These are phyloP conservation scores for Pseudolaguvia tuberculata DNA, from an alignment of 2,113 vertebrate species.

Conservation along the genomic window DNA sequence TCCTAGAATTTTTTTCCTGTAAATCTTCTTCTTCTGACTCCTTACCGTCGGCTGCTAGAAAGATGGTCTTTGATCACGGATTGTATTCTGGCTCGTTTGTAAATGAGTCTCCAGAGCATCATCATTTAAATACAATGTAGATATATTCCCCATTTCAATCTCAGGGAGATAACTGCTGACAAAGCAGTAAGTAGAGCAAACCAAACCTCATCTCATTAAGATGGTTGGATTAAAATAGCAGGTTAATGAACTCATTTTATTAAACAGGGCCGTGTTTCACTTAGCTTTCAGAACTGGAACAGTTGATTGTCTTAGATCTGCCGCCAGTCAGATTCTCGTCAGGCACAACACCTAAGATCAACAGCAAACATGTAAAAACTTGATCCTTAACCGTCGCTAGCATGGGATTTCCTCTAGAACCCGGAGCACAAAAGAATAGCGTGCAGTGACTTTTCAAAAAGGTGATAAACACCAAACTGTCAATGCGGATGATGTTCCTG, in stretches of 20 bases:
- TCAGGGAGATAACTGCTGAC: background rate
- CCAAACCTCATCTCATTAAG: background rate
- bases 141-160: background rate
- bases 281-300: background rate
- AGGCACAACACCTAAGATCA: background rate
- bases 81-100: background rate
- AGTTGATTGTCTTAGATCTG: background rate
- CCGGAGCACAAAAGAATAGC: background rate
- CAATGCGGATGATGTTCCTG: background rate
- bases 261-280: background rate
- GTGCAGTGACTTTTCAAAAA: background rate
- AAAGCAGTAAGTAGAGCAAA: conserved; percentile 2
- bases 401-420: background rate
- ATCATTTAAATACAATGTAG: conserved; percentile 1
- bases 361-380: conserved; percentile 2
- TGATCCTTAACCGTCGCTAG: background rate
- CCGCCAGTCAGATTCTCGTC: background rate
- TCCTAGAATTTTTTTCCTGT: too few species aligned
- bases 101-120: background rate
- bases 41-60: background rate
- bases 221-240: background rate
- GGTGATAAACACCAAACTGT: background rate
- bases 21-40: background rate
- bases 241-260: background rate
- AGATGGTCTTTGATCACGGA: background rate